Base-by-base conservation (phyloP, 1,140 invertebrate species). In the Agrilus planipennis region DNA sequence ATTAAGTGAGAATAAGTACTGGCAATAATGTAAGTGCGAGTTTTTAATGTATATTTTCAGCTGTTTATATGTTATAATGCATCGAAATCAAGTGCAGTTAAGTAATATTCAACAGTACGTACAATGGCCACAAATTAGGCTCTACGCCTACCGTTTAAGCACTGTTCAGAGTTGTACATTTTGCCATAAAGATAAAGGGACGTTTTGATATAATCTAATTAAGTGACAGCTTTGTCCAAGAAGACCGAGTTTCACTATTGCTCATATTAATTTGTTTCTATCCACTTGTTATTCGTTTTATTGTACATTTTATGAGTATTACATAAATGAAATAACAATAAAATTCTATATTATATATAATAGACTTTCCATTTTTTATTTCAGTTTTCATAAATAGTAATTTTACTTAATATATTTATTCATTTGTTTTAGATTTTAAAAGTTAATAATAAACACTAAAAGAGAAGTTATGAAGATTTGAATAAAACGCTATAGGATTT, bases 301-400 rank as follows among this genome's bases (percentile, higher is more conserved):
- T 58, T 59, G 60, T 60, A 62, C 53, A 62, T 58, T 62, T 61
- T 59, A 61, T 56, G 57, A 60, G 57, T 61, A 58, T 53, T 55
- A 36, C 52, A 56, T 55, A 47, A 55, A 55, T 60, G 52, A 58
- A 60, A 55, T 58, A 57, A 55, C 52, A 58, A 60, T 60, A 59
- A 60, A 58, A 59, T 60, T 60, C 55, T 61, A 60, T 61, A 61
- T 61, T 61, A 56, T 60, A 60, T 60, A 58, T 45, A n/a, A n/a
- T n/a, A n/a, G n/a, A n/a, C n/a, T n/a, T n/a, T n/a, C n/a, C n/a
- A n/a, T n/a, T n/a, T n/a, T n/a, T n/a, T n/a, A n/a, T n/a, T n/a
- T n/a, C n/a, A n/a, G n/a, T n/a, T n/a, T n/a, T n/a, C n/a, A n/a
- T n/a, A n/a, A n/a, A n/a, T n/a, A n/a, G n/a, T n/a, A n/a, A n/a